A percentile compares a stretch with the other conserved stretches of the same genome.
These are phyloP conservation scores for Atta cephalotes DNA, from an alignment of 1,140 invertebrate species.

Conservation along the genomic window DNA sequence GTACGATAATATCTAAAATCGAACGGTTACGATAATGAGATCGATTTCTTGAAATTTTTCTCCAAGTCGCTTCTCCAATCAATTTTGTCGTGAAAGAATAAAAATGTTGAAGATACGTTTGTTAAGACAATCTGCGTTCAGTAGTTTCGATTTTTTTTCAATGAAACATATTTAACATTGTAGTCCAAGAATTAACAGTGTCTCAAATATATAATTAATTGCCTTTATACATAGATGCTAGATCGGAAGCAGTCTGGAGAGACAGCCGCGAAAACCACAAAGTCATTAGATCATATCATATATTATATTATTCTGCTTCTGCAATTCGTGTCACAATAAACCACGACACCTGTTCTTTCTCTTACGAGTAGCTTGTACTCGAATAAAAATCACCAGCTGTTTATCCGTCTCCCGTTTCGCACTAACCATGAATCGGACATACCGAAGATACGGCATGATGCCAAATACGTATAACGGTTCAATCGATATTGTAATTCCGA, in stretches of 20 bases:
- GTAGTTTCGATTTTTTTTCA: background rate
- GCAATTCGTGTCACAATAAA: slow-evolving; percentile 67
- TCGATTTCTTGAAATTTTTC: background rate
- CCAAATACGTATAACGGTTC: slow-evolving; percentile 83
- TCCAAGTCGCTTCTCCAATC: background rate
- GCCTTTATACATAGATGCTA: background rate
- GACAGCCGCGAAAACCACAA: background rate
- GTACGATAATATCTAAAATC: slow-evolving; percentile 23
- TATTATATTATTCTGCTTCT: slow-evolving; percentile 57
- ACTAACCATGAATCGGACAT: slow-evolving; percentile 75
- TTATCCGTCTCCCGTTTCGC: slow-evolving; percentile 68
- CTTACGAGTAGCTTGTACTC: slow-evolving; percentile 18
- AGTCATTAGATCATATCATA: slow-evolving; percentile 45
- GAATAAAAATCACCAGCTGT: slow-evolving; percentile 75
- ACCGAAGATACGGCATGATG: slow-evolving; percentile 74
- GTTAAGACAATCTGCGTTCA: background rate
- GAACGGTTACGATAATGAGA: background rate
- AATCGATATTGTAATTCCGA: slow-evolving; percentile 71
- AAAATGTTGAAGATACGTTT: background rate
- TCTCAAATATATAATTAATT: background rate
- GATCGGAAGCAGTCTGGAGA: slow-evolving; percentile 11
- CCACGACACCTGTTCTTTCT: slow-evolving; percentile 68
- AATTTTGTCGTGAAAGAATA: background rate
- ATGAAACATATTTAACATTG: background rate
- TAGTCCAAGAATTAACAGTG: background rate